Evolutionary conservation across 2,888 invertebrate genomes (phyloP).

Genomic region (Hipparchia sbordonii): DNA sequence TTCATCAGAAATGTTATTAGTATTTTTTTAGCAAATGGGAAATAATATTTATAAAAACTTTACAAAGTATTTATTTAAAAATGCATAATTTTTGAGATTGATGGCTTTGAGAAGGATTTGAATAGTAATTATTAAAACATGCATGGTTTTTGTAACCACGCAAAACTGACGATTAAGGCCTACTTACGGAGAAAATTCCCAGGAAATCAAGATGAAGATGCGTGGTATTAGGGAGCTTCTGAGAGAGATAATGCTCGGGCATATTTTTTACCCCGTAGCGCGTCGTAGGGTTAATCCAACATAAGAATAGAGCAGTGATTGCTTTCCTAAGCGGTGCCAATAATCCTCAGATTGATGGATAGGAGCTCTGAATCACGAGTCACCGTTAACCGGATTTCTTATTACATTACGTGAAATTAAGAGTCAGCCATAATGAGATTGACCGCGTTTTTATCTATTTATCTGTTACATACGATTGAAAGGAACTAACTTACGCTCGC

Average conservation of each 20-base stretch:
- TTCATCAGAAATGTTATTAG: too few species aligned
- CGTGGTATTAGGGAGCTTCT: neutral
- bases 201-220: too few species aligned
- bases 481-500: neutral
- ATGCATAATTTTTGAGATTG: too few species aligned
- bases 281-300: constrained; percentile 1
- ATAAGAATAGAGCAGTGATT: constrained; percentile 22
- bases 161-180: too few species aligned
- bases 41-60: too few species aligned
- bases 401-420: constrained; percentile 25
- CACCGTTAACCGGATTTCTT: constrained; percentile 25
- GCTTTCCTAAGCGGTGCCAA: constrained; percentile 22
- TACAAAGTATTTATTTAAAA: too few species aligned
- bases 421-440: constrained; percentile 21
- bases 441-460: neutral
- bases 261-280: neutral
- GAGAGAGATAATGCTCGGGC: neutral
- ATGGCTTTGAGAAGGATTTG: too few species aligned
- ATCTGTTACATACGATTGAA: neutral
- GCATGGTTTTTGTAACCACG: too few species aligned
- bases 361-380: constrained; percentile 23
- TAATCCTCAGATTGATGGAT: constrained; percentile 30
- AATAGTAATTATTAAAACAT: too few species aligned
- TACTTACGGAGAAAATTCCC: too few species aligned
- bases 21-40: too few species aligned